phyloP scores from a whole-genome alignment of 2,888 invertebrate species.

The Leptinotarsa peninsularis region DNA sequence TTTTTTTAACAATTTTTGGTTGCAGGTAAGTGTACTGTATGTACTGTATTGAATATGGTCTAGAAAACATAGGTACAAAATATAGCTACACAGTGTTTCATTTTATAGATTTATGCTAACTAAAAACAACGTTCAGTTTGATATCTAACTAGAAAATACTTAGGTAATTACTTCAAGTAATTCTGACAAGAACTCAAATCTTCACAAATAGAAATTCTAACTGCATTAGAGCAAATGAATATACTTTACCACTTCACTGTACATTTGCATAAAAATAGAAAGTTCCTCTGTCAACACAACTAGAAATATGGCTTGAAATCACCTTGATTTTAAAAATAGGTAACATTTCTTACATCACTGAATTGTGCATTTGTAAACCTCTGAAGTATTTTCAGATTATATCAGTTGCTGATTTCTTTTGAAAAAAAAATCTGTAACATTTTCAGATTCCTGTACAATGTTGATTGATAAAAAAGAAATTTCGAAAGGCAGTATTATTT shows the following conservation, averaged over 20 bases:
- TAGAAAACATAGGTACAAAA: too few relatives aligned
- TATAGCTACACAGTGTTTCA: too few relatives aligned
- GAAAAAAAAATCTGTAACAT: neutral
- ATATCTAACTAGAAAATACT: neutral
- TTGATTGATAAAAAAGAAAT: slow-evolving; percentile 63
- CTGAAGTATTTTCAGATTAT: neutral
- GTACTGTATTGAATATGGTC: too few relatives aligned
- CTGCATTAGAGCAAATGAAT: neutral
- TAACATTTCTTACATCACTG: slow-evolving; percentile 24
- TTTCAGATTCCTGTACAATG: slow-evolving; percentile 37
- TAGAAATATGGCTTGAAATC: slow-evolving; percentile 26
- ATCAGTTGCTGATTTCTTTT: neutral
- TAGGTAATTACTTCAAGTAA: neutral
- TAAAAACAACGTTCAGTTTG: neutral
- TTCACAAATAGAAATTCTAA: neutral
- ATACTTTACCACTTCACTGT: neutral
- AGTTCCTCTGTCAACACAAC: neutral
- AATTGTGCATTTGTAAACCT: neutral
- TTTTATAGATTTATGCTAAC: neutral
- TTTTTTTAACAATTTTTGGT: too few relatives aligned
- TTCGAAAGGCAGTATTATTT: slow-evolving; percentile 75
- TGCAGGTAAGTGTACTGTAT: too few relatives aligned
- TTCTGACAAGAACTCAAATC: slow-evolving; percentile 4
- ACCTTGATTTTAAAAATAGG: slow-evolving; percentile 30
- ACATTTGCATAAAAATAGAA: slow-evolving; percentile 3